Evolutionary conservation across 2,888 invertebrate species (phyloP).

Genomic region (Pseudococcus jackbeardsleyi): DNA sequence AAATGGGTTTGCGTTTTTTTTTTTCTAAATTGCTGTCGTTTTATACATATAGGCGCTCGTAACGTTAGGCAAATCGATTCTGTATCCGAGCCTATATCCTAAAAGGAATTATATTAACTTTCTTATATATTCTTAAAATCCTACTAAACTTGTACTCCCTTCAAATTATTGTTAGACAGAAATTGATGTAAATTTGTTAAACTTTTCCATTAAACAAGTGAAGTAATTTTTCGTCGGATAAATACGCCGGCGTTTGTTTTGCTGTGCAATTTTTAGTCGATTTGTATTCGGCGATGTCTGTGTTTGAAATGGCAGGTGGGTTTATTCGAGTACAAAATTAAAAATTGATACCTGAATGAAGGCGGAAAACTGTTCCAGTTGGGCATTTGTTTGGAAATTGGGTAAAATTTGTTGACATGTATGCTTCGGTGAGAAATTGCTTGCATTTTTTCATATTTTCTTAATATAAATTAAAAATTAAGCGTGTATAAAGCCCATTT

Average conservation of each 20-base stretch:
- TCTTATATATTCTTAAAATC: conserved; percentile 57
- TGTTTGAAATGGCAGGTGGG: background rate
- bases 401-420: no score
- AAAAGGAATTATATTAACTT: conserved; percentile 60
- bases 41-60: conserved; percentile 53
- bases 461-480: no score
- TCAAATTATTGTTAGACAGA: conserved; percentile 34
- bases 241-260: background rate
- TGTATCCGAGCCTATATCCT: conserved; percentile 62
- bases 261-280: background rate
- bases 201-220: conserved; percentile 19
- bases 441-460: no score
- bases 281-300: background rate
- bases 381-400: no score
- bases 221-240: conserved; percentile 14
- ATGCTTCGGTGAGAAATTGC: no score
- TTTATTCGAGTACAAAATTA: no score
- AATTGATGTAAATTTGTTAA: conserved; percentile 49
- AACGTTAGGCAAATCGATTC: conserved; percentile 64
- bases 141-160: conserved; percentile 47
- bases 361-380: no score
- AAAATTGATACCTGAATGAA: no score
- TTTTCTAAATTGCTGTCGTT: conserved; percentile 61
- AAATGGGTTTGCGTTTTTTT: conserved; percentile 63
- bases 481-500: no score